Conservation (phyloP, 2,888 invertebrate genomes). For the Morpho achilles region DNA sequence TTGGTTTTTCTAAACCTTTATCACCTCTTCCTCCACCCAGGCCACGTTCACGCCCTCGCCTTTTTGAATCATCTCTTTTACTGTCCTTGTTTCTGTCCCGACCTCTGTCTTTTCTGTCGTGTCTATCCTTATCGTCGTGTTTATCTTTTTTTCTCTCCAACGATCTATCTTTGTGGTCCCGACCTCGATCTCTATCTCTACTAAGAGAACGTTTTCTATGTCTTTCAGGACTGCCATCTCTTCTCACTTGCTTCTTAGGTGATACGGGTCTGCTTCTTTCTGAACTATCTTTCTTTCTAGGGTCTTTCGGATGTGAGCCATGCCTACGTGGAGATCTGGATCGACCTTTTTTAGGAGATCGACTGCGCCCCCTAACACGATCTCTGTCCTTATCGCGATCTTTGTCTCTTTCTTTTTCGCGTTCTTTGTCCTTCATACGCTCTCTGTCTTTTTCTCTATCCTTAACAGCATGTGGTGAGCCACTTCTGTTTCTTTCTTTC, state of each 20-base stretch:
- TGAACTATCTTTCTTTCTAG: slow-evolving; percentile 67
- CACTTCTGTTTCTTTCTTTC: slow-evolving; percentile 64
- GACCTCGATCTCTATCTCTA: slow-evolving; percentile 76
- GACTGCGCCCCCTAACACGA: slow-evolving; percentile 67
- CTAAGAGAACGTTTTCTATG: slow-evolving; percentile 62
- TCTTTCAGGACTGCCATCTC: slow-evolving; percentile 62
- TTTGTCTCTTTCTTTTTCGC: slow-evolving; percentile 71
- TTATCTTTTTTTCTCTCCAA: slow-evolving; percentile 73
- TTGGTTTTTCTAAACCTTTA: slow-evolving; percentile 81
- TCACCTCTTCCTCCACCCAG: slow-evolving; percentile 63
- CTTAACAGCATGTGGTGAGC: slow-evolving; percentile 61
- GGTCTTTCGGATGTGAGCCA: slow-evolving; percentile 60
- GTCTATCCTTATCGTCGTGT: slow-evolving; percentile 78
- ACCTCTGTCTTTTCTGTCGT: slow-evolving; percentile 85
- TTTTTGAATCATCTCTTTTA: slow-evolving; percentile 73
- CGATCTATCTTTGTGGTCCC: slow-evolving; percentile 70
- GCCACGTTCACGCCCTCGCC: slow-evolving; percentile 71
- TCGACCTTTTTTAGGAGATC: slow-evolving; percentile 67
- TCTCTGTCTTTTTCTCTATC: slow-evolving; percentile 75
- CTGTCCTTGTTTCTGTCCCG: slow-evolving; percentile 80
- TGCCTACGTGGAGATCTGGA: slow-evolving; percentile 66
- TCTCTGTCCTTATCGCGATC: slow-evolving; percentile 70
- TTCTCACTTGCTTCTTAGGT: slow-evolving; percentile 64
- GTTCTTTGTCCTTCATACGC: slow-evolving; percentile 59
- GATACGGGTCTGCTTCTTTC: slow-evolving; percentile 72